Percentiles rank a stretch among this genome's conserved stretches.
These are phyloP conservation scores for Eurosta solidaginis DNA, from an alignment of 1,140 invertebrate species.

Conservation along the genomic window DNA sequence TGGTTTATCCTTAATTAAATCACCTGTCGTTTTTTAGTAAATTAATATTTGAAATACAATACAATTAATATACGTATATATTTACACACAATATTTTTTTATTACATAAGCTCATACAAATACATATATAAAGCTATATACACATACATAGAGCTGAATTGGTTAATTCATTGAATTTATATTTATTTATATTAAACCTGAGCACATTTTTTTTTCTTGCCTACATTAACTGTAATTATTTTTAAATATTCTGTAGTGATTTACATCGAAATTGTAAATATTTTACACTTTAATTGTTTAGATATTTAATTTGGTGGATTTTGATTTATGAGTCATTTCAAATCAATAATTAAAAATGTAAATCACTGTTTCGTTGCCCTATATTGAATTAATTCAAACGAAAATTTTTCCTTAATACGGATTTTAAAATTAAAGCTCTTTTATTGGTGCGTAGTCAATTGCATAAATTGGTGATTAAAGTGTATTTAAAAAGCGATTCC, in stretches of 20 bases:
- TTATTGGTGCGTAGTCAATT: too few species aligned
- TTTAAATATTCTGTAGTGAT: neutral
- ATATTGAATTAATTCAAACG: too few species aligned
- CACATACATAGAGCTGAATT: neutral
- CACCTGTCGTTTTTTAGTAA: neutral
- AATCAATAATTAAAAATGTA: too few species aligned
- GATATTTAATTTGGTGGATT: too few species aligned
- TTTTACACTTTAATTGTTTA: too few species aligned
- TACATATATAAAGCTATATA: neutral
- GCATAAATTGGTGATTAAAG: too few species aligned
- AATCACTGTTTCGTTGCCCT: too few species aligned
- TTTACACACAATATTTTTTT: neutral
- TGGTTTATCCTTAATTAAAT: neutral
- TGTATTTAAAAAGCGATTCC: too few species aligned
- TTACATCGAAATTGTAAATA: neutral
- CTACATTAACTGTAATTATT: neutral
- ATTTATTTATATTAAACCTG: neutral
- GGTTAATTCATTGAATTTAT: neutral
- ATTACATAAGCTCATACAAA: neutral
- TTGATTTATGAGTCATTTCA: too few species aligned
- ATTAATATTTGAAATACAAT: slow-evolving; percentile 1
- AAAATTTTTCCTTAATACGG: too few species aligned
- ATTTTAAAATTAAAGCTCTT: too few species aligned
- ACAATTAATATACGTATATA: neutral
- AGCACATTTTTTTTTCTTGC: slow-evolving; percentile 26